Percentiles rank a stretch among this genome's conserved stretches.
phyloP scores from a whole-genome alignment of 2,888 invertebrate genomes.

The Leucophora obtusa region DNA sequence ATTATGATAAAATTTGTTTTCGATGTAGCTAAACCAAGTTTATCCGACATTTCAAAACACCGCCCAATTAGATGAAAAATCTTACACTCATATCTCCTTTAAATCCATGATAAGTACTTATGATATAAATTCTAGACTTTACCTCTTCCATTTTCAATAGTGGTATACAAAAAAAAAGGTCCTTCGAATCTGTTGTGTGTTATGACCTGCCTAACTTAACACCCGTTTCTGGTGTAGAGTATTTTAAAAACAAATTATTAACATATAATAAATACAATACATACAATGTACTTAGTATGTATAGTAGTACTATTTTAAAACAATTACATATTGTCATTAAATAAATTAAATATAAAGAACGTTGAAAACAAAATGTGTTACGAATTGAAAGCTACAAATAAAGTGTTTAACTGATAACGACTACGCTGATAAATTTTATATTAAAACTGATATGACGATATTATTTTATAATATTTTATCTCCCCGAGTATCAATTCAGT shows the following conservation, averaged over 20 bases:
- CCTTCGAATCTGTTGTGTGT: background rate
- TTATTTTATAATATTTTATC: background rate
- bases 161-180: too few species aligned
- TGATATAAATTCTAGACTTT: too few species aligned
- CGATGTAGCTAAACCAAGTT: too few species aligned
- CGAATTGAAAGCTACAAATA: background rate
- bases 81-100: too few species aligned
- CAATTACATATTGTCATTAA: slow-evolving; percentile 14
- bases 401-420: background rate
- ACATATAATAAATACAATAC: background rate
- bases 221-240: background rate
- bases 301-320: slow-evolving; percentile 9
- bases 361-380: background rate
- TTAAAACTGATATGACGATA: background rate
- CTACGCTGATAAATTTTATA: background rate
- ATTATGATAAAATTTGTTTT: too few species aligned
- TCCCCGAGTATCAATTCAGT: too few species aligned
- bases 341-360: slow-evolving; percentile 24
- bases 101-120: too few species aligned
- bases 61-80: too few species aligned
- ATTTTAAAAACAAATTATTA: background rate
- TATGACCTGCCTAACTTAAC: background rate
- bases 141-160: too few species aligned
- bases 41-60: too few species aligned
- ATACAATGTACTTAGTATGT: background rate